phyloP scores from a whole-genome alignment of 2,113 vertebrate species.

The Microcebus lehilahytsara region DNA sequence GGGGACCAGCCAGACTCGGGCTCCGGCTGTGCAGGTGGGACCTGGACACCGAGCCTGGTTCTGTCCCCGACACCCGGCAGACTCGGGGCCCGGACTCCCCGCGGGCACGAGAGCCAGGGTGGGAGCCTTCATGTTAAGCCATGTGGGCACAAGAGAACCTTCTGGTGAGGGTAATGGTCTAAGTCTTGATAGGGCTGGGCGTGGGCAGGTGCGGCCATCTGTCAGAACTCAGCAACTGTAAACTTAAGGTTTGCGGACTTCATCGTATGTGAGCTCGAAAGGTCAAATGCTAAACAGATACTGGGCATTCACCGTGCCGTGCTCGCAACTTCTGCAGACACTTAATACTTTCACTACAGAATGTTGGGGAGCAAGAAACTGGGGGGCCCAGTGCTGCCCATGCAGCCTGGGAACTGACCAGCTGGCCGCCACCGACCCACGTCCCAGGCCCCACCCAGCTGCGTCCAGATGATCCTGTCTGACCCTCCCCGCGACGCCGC shows the following conservation, averaged over 20 bases:
- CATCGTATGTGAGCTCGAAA: fast-evolving
- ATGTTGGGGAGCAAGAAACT: neutral
- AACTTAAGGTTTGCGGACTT: fast-evolving
- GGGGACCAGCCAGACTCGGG: neutral
- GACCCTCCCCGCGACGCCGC: fast-evolving
- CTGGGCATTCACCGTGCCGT: fast-evolving
- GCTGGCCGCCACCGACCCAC: fast-evolving
- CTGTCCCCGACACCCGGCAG: neutral
- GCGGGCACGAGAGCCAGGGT: fast-evolving
- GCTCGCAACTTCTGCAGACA: fast-evolving
- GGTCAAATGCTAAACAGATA: fast-evolving
- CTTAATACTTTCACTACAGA: neutral
- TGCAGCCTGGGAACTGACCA: fast-evolving
- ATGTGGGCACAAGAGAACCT: fast-evolving
- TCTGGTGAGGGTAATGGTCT: fast-evolving
- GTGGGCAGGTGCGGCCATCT: fast-evolving
- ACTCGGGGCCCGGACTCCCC: too few species aligned
- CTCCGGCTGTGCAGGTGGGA: fast-evolving
- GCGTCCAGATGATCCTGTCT: fast-evolving
- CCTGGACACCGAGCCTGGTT: neutral
- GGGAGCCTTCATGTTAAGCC: fast-evolving
- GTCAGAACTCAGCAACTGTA: fast-evolving
- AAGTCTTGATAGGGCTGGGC: fast-evolving
- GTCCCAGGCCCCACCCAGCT: fast-evolving
- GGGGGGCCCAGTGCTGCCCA: neutral